Evolutionary conservation across 2,113 vertebrate genomes (phyloP).

Genomic region (Vulpes lagopus): DNA sequence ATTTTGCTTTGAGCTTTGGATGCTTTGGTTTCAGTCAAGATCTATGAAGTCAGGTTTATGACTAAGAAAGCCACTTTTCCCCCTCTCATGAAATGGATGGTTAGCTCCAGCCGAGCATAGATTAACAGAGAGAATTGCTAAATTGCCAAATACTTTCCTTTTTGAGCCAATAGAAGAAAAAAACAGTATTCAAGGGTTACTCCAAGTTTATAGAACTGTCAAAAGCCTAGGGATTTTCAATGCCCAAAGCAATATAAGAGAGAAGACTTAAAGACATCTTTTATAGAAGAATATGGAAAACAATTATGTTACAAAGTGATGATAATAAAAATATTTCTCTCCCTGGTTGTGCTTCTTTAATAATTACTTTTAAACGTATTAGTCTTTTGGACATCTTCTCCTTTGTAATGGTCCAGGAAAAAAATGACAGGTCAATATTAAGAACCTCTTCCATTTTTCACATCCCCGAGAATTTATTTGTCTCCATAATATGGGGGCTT

Average conservation of each 20-base stretch:
- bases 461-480: not conserved
- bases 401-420: not conserved
- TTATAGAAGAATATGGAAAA: not conserved
- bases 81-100: not conserved
- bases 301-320: not conserved
- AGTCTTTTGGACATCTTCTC: not conserved
- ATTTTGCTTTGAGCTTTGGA: slow-evolving; percentile 9
- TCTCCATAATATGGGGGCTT: not conserved
- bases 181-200: not conserved
- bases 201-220: not conserved
- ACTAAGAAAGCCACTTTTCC: slow-evolving; percentile 37
- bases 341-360: slow-evolving; percentile 5
- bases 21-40: slow-evolving; percentile 49
- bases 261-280: not conserved
- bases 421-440: not conserved
- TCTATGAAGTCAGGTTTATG: slow-evolving; percentile 39
- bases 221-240: not conserved
- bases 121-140: not conserved
- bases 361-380: not conserved
- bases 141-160: not conserved
- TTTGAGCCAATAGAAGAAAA: slow-evolving; percentile 6
- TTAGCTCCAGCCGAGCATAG: not conserved
- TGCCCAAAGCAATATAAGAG: not conserved
- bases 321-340: not conserved
- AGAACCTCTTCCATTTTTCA: not conserved